Base-by-base conservation (phyloP, 2,888 invertebrate genomes). In the Philereme transversata region DNA sequence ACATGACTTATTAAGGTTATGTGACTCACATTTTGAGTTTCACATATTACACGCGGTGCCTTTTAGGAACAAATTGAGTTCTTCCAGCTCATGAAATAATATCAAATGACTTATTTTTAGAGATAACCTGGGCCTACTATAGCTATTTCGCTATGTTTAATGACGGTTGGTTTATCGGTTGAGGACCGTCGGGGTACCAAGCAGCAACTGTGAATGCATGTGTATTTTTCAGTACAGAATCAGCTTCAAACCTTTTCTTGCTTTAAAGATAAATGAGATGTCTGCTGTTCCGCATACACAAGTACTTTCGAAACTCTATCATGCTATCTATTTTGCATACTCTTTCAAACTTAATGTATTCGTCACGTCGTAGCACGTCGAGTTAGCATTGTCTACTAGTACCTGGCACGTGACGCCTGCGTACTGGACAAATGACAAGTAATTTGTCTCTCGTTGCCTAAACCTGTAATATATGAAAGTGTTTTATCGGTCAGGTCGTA, bases 1-100 rank as follows among this genome's bases (percentile, higher is more conserved):
- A 65, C 51, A 65, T 62, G 68, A 73, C 64, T 67, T 73, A 68
- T 71, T 65, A 62, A 50, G 66, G 68, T 57, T 67, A 22, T 22
- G 45, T 62, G 64, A 67, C 65, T 66, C 61, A 67, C 40, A 40
- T 56, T 67, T 71, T 66, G 63, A 64, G 50, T 56, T 48, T 54
- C 38, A 51, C 46, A 53, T 55, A 56, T 45, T 34, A 46, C 46
- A 36, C 43, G 51, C 41, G 48, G 46, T 55, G 52, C 60, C 60
- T 49, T 22, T 54, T 51, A 53, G 34, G n/a, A 44, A 40, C 33
- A 33, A 50, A 53, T 53, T 59, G 48, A n/a, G 44, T 35, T 40
- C 7, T 51, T 33, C 38, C 6, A 51, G 7, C 40, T 51, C 22
- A 4, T 38, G 35, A 35, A 48, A 48, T 22, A 22, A 22, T 22